A percentile compares a stretch with the other conserved stretches of the same genome.
These are phyloP conservation scores for Neodiprion lecontei DNA, from an alignment of 1,140 invertebrate species.

Conservation along the genomic window DNA sequence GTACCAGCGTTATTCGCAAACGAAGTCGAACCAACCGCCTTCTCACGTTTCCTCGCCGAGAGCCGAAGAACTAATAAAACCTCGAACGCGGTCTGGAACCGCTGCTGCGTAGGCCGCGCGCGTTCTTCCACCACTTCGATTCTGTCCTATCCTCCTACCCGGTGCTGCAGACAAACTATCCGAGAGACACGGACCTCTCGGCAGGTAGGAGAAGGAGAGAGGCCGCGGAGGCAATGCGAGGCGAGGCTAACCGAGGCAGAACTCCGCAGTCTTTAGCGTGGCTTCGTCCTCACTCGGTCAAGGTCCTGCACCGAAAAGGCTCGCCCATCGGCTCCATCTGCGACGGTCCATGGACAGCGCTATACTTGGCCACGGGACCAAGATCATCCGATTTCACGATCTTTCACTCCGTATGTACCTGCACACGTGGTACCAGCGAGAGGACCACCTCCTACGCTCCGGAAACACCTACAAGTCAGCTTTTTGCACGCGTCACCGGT, in stretches of 20 bases:
- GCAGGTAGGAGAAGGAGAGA: constrained; percentile 18
- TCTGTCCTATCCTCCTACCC: constrained; percentile 40
- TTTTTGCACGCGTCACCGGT: too few species aligned
- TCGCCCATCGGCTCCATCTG: constrained; percentile 15
- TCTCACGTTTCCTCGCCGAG: constrained; percentile 45
- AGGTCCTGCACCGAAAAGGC: constrained; percentile 53
- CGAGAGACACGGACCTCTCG: constrained; percentile 28
- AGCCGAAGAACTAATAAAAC: constrained; percentile 60
- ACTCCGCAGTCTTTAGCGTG: constrained; percentile 16
- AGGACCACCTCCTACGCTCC: constrained; percentile 18
- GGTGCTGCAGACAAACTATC: constrained; percentile 25
- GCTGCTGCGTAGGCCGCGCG: constrained; percentile 53
- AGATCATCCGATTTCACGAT: not conserved
- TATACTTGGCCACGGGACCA: constrained; percentile 42
- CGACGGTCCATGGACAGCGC: constrained; percentile 38
- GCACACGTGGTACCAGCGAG: not conserved
- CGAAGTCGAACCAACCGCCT: not conserved
- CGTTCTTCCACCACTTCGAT: constrained; percentile 48
- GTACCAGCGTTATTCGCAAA: not conserved
- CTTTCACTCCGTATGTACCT: not conserved
- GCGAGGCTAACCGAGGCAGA: not conserved
- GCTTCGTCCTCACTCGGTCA: constrained; percentile 51
- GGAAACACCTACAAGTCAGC: not conserved
- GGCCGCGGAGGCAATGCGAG: constrained; percentile 9
- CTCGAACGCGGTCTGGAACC: constrained; percentile 53